phyloP scores from a whole-genome alignment of 2,888 invertebrate genomes.

The Cataglyphis livida region DNA sequence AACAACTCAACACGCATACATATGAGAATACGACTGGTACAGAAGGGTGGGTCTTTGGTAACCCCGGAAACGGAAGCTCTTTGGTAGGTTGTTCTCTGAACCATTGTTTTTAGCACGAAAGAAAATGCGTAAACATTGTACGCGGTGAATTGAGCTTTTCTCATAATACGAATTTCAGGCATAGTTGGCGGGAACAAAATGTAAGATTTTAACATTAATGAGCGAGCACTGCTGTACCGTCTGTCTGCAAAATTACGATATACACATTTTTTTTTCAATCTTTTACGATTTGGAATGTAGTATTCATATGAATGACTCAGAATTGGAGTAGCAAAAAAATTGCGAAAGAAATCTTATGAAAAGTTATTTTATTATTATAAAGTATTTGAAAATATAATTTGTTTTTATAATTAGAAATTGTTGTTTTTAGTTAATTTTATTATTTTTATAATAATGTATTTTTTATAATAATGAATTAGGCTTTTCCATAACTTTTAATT shows the following conservation, averaged over 20 bases:
- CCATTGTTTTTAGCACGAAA: constrained; percentile 64
- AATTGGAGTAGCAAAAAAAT: not conserved
- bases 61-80: constrained; percentile 72
- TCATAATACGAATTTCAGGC: constrained; percentile 48
- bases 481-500: not conserved
- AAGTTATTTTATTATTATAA: not conserved
- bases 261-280: not conserved
- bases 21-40: constrained; percentile 12
- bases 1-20: constrained; percentile 56
- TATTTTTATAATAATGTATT: not conserved
- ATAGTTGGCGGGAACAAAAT: constrained; percentile 42
- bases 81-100: constrained; percentile 56
- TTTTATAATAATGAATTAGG: not conserved
- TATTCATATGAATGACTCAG: not conserved
- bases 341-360: not conserved
- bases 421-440: not conserved
- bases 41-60: constrained; percentile 58
- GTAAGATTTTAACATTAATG: constrained; percentile 49
- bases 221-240: constrained; percentile 7
- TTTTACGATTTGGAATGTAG: not conserved
- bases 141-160: constrained; percentile 43
- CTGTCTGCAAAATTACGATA: constrained; percentile 14
- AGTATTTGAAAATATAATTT: not conserved
- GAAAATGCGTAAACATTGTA: constrained; percentile 54
- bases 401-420: not conserved